Evolutionary conservation across 2,888 invertebrate genomes (phyloP).

Genomic region (Therioaphis trifolii): DNA sequence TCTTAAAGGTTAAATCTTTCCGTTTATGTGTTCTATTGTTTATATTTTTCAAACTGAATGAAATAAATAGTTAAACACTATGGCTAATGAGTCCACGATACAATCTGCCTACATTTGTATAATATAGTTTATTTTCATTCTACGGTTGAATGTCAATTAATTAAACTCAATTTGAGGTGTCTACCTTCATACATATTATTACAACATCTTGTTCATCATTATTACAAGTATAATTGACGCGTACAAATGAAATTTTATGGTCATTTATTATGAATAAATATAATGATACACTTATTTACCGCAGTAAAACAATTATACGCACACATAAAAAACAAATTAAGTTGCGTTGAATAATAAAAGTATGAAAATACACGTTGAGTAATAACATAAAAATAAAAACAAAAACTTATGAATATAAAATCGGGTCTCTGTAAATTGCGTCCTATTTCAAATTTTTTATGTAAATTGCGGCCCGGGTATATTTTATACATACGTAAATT

Average conservation of each 20-base stretch:
- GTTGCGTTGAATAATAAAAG: background rate
- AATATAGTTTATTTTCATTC: no score
- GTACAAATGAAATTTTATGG: background rate
- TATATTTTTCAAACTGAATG: no score
- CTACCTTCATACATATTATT: background rate
- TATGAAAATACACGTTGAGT: background rate
- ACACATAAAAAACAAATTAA: background rate
- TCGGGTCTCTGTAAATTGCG: no score
- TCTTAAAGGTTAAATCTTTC: no score
- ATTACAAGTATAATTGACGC: background rate
- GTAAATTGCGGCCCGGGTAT: no score
- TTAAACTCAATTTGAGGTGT: background rate
- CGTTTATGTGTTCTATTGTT: no score
- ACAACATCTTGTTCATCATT: background rate
- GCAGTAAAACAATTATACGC: background rate
- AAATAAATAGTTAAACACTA: no score
- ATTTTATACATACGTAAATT: no score
- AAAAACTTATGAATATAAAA: no score
- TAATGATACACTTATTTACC: background rate
- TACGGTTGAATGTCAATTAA: background rate
- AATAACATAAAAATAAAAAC: background rate
- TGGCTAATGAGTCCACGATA: no score
- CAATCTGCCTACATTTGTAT: no score
- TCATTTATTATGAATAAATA: background rate
- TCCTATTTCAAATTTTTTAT: no score